Percentiles rank a stretch among this genome's conserved stretches.
Conservation (phyloP, 2,888 invertebrate species). For the Spisula solida region DNA sequence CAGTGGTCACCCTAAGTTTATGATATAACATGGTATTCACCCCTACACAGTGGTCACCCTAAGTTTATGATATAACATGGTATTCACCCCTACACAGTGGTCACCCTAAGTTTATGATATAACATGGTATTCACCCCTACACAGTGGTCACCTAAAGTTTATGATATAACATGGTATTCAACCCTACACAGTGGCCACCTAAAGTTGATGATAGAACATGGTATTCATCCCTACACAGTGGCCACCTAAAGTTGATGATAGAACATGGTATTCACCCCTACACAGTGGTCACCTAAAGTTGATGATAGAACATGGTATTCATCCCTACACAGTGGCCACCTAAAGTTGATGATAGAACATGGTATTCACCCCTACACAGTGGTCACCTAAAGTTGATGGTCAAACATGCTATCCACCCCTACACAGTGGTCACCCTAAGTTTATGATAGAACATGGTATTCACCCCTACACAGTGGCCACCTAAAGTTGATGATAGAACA, state of each 20-base stretch:
- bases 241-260: neutral
- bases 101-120: neutral
- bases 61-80: neutral
- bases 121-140: neutral
- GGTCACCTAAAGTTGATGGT: neutral
- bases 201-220: neutral
- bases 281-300: neutral
- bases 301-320: no score
- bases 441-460: neutral
- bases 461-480: neutral
- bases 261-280: neutral
- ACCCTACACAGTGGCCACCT: neutral
- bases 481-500: neutral
- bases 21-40: neutral
- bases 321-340: neutral
- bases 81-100: neutral
- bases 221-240: neutral
- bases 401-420: neutral
- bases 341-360: neutral
- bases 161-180: neutral
- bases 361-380: neutral
- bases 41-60: neutral
- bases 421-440: neutral
- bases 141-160: neutral
- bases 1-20: neutral